Base-by-base conservation (phyloP, 1,140 invertebrate species). In the Ptiloglossa arizonensis region DNA sequence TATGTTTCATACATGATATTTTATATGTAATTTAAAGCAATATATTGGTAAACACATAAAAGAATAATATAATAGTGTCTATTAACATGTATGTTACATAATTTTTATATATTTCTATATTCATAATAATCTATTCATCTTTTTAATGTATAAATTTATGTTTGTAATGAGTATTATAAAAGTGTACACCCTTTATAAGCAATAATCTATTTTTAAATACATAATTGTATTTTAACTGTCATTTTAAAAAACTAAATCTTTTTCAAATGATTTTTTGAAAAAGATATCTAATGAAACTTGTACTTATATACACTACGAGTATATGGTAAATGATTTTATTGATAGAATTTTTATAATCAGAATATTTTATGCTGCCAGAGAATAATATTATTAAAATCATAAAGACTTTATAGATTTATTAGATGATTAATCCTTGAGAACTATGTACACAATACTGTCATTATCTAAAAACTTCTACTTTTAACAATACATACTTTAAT, bases 11-110 rank as follows among this genome's bases (percentile, higher is more conserved):
- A 48, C 27, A 27, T 41, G 17, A 46, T 66, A 77, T 68, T 68
- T 69, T 41, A 57, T 46, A 52, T 15, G 32, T 56, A 63, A 35
- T 52, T 29, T 71, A n/a, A n/a, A n/a, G n/a, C n/a, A n/a, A 48
- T 38, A 82, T 60, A 68, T 56, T 35, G 78, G 15, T 35, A 76
- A 67, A 69, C 59, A 35, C 13, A 41, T 69, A 76, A 76, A 57
- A 48, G 67, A 57, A 6, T 9, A 75, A 67, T 50, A 17, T 59
- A 57, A 69, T 38, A 75, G 17, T 32, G 24, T 56, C 15, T 50
- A 76, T 32, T 68, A 67, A n/a, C 59, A 22, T 59, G 69, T 56
- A 59, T 27, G 59, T 59, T 19, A 59, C 69, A 69, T 56, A 46
- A 64, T 17, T 8, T 50, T 59, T n/a, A 15, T 38, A 15, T 35